These are phyloP conservation scores for Diplazon laetatorius DNA, from an alignment of 2,888 invertebrate species.

Conservation along the genomic window DNA sequence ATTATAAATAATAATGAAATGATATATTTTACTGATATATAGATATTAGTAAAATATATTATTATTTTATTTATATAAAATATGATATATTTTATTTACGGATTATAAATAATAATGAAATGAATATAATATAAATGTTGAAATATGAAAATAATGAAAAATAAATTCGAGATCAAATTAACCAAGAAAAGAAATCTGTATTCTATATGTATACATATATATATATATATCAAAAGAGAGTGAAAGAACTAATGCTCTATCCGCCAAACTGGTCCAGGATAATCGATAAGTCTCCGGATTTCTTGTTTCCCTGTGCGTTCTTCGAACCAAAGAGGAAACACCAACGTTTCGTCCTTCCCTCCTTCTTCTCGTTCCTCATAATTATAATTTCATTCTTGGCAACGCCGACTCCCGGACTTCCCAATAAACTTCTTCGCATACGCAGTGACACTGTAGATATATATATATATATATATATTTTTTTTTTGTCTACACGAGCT, in stretches of 20 bases:
- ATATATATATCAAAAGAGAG: not conserved
- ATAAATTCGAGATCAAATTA: no score
- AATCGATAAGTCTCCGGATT: constrained; percentile 23
- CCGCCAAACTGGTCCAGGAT: not conserved
- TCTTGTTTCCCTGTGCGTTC: not conserved
- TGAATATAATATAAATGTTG: no score
- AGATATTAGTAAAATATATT: no score
- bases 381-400: constrained; percentile 17
- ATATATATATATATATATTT: no score
- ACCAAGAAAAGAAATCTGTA: not conserved
- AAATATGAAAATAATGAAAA: no score
- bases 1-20: no score
- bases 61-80: no score
- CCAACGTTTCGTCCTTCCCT: constrained; percentile 8
- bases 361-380: not conserved
- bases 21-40: no score
- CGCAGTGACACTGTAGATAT: not conserved
- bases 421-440: constrained; percentile 3
- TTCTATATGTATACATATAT: not conserved
- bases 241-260: not conserved
- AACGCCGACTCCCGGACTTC: not conserved
- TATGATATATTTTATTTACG: no score
- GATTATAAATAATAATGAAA: no score
- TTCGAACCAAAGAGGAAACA: not conserved
- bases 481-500: not conserved